Evolutionary conservation across 2,113 vertebrate genomes (phyloP), one percentile per base, ranked within the genome.

Genomic region (Rhynchopsitta pachyrhyncha): DNA sequence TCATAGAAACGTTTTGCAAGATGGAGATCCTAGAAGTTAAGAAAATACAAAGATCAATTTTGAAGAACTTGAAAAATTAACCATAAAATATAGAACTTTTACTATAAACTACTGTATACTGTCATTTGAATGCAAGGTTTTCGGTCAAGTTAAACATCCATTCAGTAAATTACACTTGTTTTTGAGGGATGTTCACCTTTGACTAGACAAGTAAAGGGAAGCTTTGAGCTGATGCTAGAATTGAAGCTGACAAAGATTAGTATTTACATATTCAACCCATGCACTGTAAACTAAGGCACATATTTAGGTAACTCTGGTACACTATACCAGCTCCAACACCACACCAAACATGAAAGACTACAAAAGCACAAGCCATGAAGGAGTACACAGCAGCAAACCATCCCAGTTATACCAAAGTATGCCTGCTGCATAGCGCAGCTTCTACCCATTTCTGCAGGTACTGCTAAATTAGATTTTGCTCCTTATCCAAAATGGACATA

Each of bases 1-100:
- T 99, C 99, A 81, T 99, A 99, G 92, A 99, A 99, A 44, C 99
- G 98, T 91, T 99, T 99, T 69, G 99, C 99, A 82, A 99, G 97
- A 90, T 99, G 99, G 92, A 99, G 99, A 96, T 99, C 99, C 99
- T 99, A 82, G 33, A 87, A 87, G 95, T 14, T 87, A 42, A 86
- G 46, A 92, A 46, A 86, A 94, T 23, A 93, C 47, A 89, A 92
- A 87, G 67, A n/a, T 68, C 46, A 28, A 19, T 77, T 93, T 92
- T 71, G 27, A 90, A 86, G 24, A 85, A 31, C 19, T 37, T 69
- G 57, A 79, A 63, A 73, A 63, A 39, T 18, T n/a, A 50, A 67
- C 28, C 20, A 5, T 53, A 67, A 86, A 13, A 55, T 2, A 9
- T 13, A 78, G 3, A 52, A 44, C 7, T 28, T 84, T 73, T 59